A percentile compares a stretch with the other conserved stretches of the same genome.
Conservation (phyloP, 2,888 invertebrate species). For the Drosophila melanosoma region DNA sequence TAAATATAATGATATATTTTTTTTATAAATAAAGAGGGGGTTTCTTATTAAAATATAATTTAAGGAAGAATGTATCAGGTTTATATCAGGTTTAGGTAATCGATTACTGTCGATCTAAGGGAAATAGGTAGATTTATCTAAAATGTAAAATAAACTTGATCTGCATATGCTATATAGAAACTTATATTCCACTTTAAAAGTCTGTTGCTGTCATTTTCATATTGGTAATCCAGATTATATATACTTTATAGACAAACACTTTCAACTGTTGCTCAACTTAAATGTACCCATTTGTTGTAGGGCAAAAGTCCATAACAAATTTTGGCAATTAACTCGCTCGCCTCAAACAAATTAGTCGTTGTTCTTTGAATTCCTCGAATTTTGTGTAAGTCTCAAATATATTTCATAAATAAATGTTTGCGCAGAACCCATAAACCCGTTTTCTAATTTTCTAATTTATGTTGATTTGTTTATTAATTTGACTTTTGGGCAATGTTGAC, state of each 20-base stretch:
- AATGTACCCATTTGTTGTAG: background rate
- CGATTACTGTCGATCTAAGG: background rate
- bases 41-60: background rate
- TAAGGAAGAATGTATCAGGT: background rate
- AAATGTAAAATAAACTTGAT: no score
- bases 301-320: conserved; percentile 14
- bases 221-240: background rate
- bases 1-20: background rate
- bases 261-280: background rate
- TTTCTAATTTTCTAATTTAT: conserved; percentile 55
- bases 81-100: background rate
- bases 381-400: conserved; percentile 23
- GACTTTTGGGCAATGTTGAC: conserved; percentile 39
- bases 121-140: background rate
- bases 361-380: conserved; percentile 48
- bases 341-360: conserved; percentile 52
- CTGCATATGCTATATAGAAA: background rate
- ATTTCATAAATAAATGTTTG: conserved; percentile 12
- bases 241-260: background rate
- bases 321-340: conserved; percentile 46
- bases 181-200: background rate
- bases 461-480: conserved; percentile 56
- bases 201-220: background rate
- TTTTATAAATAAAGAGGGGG: background rate
- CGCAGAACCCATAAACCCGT: conserved; percentile 38